phyloP scores from a whole-genome alignment of 2,113 vertebrate genomes.

The Cromileptes altivelis region DNA sequence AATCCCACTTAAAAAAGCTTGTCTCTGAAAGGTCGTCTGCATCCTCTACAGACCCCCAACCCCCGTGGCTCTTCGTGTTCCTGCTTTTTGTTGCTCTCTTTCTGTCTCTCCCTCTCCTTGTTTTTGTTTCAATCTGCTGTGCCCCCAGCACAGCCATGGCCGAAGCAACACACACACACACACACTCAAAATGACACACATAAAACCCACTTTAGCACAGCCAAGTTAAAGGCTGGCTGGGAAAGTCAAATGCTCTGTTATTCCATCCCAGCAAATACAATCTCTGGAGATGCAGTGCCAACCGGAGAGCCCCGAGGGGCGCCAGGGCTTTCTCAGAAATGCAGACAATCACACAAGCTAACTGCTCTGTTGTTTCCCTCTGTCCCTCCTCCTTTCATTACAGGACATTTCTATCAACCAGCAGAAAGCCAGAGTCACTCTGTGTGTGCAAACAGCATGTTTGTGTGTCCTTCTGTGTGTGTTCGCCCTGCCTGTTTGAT shows the following conservation, averaged over 20 bases:
- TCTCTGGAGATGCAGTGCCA: conserved; percentile 59
- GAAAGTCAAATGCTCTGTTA: conserved; percentile 67
- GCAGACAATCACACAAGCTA: conserved; percentile 54
- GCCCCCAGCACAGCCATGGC: conserved; percentile 31
- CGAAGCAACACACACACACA: conserved; percentile 10
- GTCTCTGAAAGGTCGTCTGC: conserved; percentile 54
- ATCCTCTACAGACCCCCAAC: conserved; percentile 14
- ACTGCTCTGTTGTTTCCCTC: conserved; percentile 45
- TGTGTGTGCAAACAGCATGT: conserved; percentile 18
- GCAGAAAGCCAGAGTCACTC: background rate
- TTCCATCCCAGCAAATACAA: conserved; percentile 57
- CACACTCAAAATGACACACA: conserved; percentile 27
- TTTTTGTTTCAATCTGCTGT: conserved; percentile 45
- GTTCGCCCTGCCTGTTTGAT: conserved; percentile 38
- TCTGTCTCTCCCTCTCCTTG: conserved; percentile 16
- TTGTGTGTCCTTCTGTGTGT: background rate
- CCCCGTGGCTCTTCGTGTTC: conserved; percentile 40
- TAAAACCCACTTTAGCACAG: conserved; percentile 48
- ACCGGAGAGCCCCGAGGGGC: conserved; percentile 46
- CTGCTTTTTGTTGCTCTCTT: conserved; percentile 46
- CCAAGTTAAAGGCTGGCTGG: conserved; percentile 52
- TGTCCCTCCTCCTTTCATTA: conserved; percentile 47
- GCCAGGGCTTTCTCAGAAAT: conserved; percentile 56
- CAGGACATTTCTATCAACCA: conserved; percentile 32
- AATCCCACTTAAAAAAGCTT: conserved; percentile 54